Base-by-base conservation (phyloP, 2,113 vertebrate genomes). In the Halcyon senegalensis region DNA sequence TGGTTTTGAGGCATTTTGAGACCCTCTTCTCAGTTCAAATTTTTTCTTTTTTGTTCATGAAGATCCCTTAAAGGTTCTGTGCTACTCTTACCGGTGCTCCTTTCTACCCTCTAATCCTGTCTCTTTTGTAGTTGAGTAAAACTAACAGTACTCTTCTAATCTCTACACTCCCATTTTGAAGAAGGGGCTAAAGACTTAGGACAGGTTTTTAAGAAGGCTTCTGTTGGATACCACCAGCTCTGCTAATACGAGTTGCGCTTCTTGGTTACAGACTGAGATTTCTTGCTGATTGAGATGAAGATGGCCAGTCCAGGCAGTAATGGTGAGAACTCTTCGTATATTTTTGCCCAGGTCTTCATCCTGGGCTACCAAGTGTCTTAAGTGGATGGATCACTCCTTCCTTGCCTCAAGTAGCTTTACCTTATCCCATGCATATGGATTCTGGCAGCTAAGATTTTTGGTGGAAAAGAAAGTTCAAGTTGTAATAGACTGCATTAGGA, bases 261-360 rank as follows among this genome's bases (percentile, higher is more conserved):
- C 87, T 97, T 95, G 94, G 62, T 97, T 97, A 85, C 96, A 97
- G 96, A 96, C 81, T 97, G 95, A 97, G 81, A 66, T 96, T 94
- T 95, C 91, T 93, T 96, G 95, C 77, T 53, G 93, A 69, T 82
- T 82, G 91, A 94, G 72, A 58, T 91, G 96, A 96, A 96, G 95
- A 97, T 95, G 94, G 81, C 95, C 94, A 96, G 89, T 93, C 93
- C 93, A 95, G 84, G 93, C 93, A 95, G 94, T 93, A 68, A 96
- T 95, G 96, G 96, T 96, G 94, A 97, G 96, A 96, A 89, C 74
- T 87, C 27, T 82, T 95, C 41, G 21, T 75, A 3, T 89, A 19
- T 95, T 93, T 96, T 89, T 93, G 77, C 62, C 80, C 33, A 24
- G 12, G 5, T 72, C 50, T 76, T 84, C 18, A 10, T 78, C 2